Percentiles rank a stretch among this genome's conserved stretches.
Evolutionary conservation across 2,113 vertebrate genomes (phyloP).

Genomic region (Microcebus jonahi): DNA sequence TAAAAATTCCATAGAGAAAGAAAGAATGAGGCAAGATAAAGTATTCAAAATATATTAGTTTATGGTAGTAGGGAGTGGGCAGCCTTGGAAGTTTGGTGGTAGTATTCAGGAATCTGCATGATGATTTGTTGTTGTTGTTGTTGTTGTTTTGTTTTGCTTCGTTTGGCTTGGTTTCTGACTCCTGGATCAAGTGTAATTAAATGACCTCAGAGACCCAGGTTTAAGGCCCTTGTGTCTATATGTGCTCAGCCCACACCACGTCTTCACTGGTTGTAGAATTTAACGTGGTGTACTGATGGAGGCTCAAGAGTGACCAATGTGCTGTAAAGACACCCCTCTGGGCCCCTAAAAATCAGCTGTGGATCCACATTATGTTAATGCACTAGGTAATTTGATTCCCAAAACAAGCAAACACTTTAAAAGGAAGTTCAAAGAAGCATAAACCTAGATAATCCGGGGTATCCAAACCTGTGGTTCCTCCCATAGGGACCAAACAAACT

Average conservation of each 20-base stretch:
- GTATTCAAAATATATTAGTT: not conserved
- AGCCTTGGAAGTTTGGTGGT: not conserved
- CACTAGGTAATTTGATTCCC: conserved; percentile 73
- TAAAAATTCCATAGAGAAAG: not conserved
- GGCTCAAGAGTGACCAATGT: conserved; percentile 67
- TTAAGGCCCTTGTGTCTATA: not conserved
- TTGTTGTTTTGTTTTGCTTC: not conserved
- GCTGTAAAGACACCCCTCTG: conserved; percentile 74
- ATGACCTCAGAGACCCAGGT: not conserved
- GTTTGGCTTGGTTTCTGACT: not conserved
- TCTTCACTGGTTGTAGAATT: conserved; percentile 67
- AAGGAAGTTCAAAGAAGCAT: conserved; percentile 71
- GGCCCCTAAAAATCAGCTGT: conserved; percentile 73
- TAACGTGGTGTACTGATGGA: conserved; percentile 59
- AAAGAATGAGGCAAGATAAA: not conserved
- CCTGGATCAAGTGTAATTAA: not conserved
- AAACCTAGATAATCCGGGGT: not conserved
- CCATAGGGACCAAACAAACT: not conserved
- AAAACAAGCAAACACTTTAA: conserved; percentile 75
- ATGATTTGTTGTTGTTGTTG: not conserved
- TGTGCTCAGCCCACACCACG: conserved; percentile 58
- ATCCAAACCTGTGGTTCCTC: conserved; percentile 25
- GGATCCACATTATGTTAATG: conserved; percentile 77
- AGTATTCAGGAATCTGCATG: accelerated
- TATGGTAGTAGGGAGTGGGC: not conserved